phyloP scores from a whole-genome alignment of 2,797 vertebrate species.

The Hyperoplus lanceolatus region DNA sequence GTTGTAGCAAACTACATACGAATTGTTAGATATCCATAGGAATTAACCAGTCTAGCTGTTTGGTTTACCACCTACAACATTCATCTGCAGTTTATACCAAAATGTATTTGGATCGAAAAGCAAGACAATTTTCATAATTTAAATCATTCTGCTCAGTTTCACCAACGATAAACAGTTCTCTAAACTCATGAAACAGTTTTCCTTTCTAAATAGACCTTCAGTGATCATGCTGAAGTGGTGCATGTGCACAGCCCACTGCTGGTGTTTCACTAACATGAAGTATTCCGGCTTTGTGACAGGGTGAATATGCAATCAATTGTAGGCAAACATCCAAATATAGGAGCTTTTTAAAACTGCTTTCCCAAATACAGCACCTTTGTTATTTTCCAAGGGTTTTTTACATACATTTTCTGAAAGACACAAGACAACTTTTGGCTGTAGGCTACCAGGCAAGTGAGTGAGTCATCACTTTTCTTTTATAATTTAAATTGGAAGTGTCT shows the following conservation, averaged over 20 bases:
- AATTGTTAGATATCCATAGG: too few species aligned
- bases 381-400: slow-evolving; percentile 6
- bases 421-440: too few species aligned
- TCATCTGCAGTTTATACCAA: background rate
- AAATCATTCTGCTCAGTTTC: background rate
- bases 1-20: background rate
- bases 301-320: background rate
- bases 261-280: background rate
- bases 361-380: background rate
- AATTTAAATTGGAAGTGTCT: slow-evolving; percentile 15
- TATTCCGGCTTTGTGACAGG: background rate
- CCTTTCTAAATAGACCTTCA: background rate
- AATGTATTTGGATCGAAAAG: background rate
- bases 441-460: too few species aligned
- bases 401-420: slow-evolving; percentile 4
- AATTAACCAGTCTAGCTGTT: background rate
- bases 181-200: background rate
- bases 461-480: too few species aligned
- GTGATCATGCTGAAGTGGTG: background rate
- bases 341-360: background rate
- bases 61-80: background rate
- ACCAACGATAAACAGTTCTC: background rate
- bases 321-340: background rate
- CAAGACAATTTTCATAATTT: background rate
- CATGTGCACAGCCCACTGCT: background rate